These are phyloP conservation scores for Perccottus glenii DNA, from an alignment of 2,113 vertebrate genomes.

Conservation along the genomic window DNA sequence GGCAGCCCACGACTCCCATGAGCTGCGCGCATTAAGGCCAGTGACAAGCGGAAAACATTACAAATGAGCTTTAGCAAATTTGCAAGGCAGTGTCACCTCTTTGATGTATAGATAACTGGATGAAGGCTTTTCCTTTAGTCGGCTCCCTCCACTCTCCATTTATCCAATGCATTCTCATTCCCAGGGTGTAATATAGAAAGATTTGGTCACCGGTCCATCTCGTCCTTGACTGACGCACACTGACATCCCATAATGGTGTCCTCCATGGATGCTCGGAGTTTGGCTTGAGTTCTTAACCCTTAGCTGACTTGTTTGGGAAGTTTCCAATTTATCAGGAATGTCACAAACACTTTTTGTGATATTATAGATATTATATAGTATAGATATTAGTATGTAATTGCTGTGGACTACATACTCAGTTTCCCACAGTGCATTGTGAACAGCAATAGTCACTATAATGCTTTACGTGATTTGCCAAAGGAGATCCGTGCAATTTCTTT, in stretches of 20 bases:
- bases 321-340: no score
- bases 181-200: neutral
- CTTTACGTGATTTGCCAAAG: no score
- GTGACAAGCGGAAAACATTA: slow-evolving; percentile 78
- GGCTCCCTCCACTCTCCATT: slow-evolving; percentile 1
- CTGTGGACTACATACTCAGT: no score
- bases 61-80: slow-evolving; percentile 76
- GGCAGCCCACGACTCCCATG: slow-evolving; percentile 66
- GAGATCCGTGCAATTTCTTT: no score
- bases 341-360: no score
- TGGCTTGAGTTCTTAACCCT: no score
- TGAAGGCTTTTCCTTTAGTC: slow-evolving; percentile 3
- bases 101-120: slow-evolving; percentile 67
- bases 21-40: slow-evolving; percentile 71
- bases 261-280: neutral
- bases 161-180: slow-evolving; percentile 20
- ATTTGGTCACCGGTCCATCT: neutral
- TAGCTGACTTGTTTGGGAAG: no score
- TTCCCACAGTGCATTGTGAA: no score
- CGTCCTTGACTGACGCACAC: neutral
- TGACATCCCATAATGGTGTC: neutral
- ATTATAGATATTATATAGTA: no score
- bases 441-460: no score
- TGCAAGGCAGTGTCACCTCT: slow-evolving; percentile 61
- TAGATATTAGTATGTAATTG: no score